Evolutionary conservation across 2,888 invertebrate genomes (phyloP).

Genomic region (Ennomos erosarius): DNA sequence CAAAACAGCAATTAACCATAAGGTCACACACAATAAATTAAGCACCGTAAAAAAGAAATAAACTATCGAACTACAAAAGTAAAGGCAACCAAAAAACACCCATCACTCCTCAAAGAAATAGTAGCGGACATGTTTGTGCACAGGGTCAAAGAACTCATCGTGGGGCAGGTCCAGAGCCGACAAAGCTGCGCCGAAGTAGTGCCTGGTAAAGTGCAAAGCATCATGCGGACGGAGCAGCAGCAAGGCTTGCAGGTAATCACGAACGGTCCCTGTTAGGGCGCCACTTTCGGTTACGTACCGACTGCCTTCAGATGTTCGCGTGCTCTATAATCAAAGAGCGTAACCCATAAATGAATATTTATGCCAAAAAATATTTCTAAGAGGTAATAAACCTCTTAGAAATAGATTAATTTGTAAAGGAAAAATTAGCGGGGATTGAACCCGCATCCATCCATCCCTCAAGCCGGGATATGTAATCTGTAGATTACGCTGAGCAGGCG

Average conservation of each 20-base stretch:
- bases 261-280: constrained; percentile 82
- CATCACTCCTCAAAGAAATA: constrained; percentile 73
- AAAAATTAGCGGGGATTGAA: too few species aligned
- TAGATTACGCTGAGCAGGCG: too few species aligned
- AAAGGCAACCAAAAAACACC: constrained; percentile 9
- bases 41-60: neutral
- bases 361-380: too few species aligned
- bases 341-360: too few species aligned
- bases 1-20: too few species aligned
- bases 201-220: constrained; percentile 82
- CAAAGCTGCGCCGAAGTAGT: constrained; percentile 81
- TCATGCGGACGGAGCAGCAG: constrained; percentile 85
- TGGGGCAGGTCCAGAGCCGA: constrained; percentile 78
- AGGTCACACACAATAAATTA: too few species aligned
- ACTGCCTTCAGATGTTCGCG: constrained; percentile 76
- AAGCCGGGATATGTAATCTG: too few species aligned
- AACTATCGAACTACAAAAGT: constrained; percentile 1
- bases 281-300: constrained; percentile 86
- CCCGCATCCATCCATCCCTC: too few species aligned
- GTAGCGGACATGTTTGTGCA: constrained; percentile 71
- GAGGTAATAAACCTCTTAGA: too few species aligned
- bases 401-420: too few species aligned
- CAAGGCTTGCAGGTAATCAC: constrained; percentile 86
- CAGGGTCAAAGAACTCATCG: constrained; percentile 77
- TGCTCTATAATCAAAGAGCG: constrained; percentile 57